phyloP scores from a whole-genome alignment of 1,140 invertebrate genomes.

The Pseudoatta argentina region DNA sequence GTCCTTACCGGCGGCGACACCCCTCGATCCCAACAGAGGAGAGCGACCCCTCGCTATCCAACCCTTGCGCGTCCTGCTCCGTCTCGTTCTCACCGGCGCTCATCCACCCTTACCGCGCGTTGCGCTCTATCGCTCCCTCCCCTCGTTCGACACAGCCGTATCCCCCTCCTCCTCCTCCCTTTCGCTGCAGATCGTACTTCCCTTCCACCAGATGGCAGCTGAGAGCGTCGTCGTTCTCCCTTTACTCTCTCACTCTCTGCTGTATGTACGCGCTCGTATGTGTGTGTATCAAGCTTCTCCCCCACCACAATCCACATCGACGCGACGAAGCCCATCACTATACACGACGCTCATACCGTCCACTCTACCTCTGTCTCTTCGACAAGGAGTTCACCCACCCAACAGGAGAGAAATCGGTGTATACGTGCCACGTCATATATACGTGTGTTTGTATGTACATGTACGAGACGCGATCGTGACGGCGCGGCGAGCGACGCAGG shows the following conservation, averaged over 20 bases:
- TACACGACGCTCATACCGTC: constrained; percentile 22
- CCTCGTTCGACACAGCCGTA: constrained; percentile 31
- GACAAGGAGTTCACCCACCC: constrained; percentile 54
- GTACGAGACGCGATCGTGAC: constrained; percentile 68
- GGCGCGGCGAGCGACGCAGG: constrained; percentile 68
- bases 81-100: constrained; percentile 49
- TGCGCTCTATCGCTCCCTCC: constrained; percentile 55
- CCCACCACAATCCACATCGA: constrained; percentile 14
- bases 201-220: constrained; percentile 61
- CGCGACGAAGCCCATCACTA: background rate
- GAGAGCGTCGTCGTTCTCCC: constrained; percentile 34
- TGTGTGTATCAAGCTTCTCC: constrained; percentile 46
- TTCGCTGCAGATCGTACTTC: constrained; percentile 17
- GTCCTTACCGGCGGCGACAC: constrained; percentile 79
- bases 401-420: constrained; percentile 11
- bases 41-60: constrained; percentile 69
- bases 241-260: constrained; percentile 6
- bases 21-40: constrained; percentile 64
- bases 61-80: constrained; percentile 72
- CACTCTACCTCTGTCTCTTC: constrained; percentile 60
- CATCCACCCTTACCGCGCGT: constrained; percentile 24
- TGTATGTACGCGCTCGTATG: constrained; percentile 24
- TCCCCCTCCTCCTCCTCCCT: constrained; percentile 19
- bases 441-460: background rate
- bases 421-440: background rate